Evolutionary conservation across 2,888 invertebrate species (phyloP).

Genomic region (Orthosia gothica): DNA sequence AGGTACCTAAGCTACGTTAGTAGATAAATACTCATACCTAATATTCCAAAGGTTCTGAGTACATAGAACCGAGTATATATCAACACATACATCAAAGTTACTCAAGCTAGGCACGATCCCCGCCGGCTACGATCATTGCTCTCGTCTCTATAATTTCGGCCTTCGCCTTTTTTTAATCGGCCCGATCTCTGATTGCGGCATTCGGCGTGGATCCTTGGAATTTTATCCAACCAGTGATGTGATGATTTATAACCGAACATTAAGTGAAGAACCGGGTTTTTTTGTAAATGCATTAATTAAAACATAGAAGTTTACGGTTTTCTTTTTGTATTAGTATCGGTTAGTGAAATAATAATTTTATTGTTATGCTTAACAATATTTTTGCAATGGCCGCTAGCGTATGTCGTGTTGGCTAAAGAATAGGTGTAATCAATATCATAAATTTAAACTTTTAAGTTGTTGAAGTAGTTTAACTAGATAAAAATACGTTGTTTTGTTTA

Average conservation of each 20-base stretch:
- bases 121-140: slow-evolving; percentile 77
- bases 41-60: slow-evolving; percentile 38
- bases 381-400: slow-evolving; percentile 16
- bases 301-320: slow-evolving; percentile 59
- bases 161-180: slow-evolving; percentile 79
- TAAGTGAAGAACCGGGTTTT: slow-evolving; percentile 71
- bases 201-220: slow-evolving; percentile 75
- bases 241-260: slow-evolving; percentile 76
- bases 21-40: background rate
- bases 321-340: slow-evolving; percentile 29
- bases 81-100: slow-evolving; percentile 61
- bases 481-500: slow-evolving; percentile 24
- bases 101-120: slow-evolving; percentile 67
- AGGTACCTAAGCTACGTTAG: background rate
- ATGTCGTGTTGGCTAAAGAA: slow-evolving; percentile 13
- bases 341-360: slow-evolving; percentile 24
- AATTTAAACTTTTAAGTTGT: slow-evolving; percentile 45
- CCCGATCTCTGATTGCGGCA: slow-evolving; percentile 79
- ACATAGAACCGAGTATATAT: slow-evolving; percentile 39
- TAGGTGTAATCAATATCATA: slow-evolving; percentile 42
- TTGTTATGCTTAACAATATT: slow-evolving; percentile 22
- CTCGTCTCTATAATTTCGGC: slow-evolving; percentile 76
- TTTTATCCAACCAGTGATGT: slow-evolving; percentile 74
- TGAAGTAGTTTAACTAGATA: slow-evolving; percentile 38
- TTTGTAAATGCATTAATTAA: slow-evolving; percentile 67